Base-by-base conservation (phyloP, 2,888 invertebrate species). In the Caenorhabditis zanzibari region DNA sequence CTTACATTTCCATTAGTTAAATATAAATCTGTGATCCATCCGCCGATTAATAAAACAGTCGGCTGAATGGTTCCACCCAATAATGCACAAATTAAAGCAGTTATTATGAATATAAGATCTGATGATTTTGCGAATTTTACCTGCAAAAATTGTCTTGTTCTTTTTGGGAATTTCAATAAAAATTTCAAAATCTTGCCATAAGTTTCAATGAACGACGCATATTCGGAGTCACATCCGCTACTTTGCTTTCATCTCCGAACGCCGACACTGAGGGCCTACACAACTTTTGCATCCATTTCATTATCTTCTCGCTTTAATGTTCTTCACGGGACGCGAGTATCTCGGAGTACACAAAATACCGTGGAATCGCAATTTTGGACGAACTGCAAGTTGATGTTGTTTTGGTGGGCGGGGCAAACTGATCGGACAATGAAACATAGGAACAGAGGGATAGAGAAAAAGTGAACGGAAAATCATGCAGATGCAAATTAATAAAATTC, bases 51-150 rank as follows among this genome's bases (percentile, higher is more conserved):
- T n/a, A 84, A 49, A 16, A 85, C 85, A n/a, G 75, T 64, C 35
- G 87, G 87, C 68, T 87, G 87, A 49, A 87, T 32, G 16, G 73
- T 66, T 16, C 87, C 87, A 28, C 84, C 82, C 41, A 84, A 28
- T 49, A 82, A 44, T 38, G 87, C 85, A 74, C 82, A 83, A 38
- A 85, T 22, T 24, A 82, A 66, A 28, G 85, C 84, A n/a, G 79
- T 71, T 79, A 63, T 75, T 75, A 69, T 68, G 69, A 69, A 68
- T 54, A 61, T 68, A 32, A 47, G 47, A 81, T 69, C 73, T 54
- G 63, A 54, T 52, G 68, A 56, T 32, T 69, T 52, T 66, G 69
- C 75, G 54, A 81, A 81, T 22, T 74, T 68, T 22, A 47, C 19
- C 64, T 72, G 63, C 22, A 28, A 74, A 63, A 61, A 7, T 47